Base-by-base conservation (phyloP, 2,113 vertebrate genomes). In the Columba livia region DNA sequence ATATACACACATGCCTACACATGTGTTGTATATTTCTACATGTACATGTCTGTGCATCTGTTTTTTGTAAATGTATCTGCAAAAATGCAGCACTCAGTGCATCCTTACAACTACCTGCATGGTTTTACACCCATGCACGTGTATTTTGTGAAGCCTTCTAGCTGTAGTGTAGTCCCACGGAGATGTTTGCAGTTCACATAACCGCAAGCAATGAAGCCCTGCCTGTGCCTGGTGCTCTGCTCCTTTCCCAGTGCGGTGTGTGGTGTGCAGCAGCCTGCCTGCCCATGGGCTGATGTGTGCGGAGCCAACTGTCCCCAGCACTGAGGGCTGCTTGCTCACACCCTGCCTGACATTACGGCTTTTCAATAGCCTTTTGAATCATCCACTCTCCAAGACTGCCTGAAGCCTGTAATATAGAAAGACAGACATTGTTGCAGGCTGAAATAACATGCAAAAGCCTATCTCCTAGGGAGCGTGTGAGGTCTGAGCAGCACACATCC, bases 21-120 rank as follows among this genome's bases (percentile, higher is more conserved):
- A 0, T 0, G 0, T 2, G 1, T 38, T 69, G 11, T 56, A 1
- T 42, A 23, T 9, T 23, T 54, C 58, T 58, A 34, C n/a, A 3
- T 5, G 28, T 1, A 26, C 31, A 2, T 3, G 15, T 53, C 60
- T 74, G 29, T 51, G 54, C 6, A 0, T 34, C 26, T 23, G 12
- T 1, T n/a, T 64, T 83, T 67, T 58, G 19, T 66, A 58, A 57
- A 62, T 2, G 0, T 31, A 5, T 21, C 36, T 69, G 8, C 19
- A 31, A 15, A 32, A 88, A 66, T 17, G 62, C 50, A 7, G 58
- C 28, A 15, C 19, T 70, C 7, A 4, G 6, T 0, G 2, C 74
- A 32, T 75, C 0, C 0, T 56, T 66, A 38, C 1, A 4, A 62
- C 11, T 36, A 11, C 34, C 64, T 70, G 19, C 21, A 2, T 42